phyloP scores from a whole-genome alignment of 2,797 vertebrate genomes.

The Periparus ater region DNA sequence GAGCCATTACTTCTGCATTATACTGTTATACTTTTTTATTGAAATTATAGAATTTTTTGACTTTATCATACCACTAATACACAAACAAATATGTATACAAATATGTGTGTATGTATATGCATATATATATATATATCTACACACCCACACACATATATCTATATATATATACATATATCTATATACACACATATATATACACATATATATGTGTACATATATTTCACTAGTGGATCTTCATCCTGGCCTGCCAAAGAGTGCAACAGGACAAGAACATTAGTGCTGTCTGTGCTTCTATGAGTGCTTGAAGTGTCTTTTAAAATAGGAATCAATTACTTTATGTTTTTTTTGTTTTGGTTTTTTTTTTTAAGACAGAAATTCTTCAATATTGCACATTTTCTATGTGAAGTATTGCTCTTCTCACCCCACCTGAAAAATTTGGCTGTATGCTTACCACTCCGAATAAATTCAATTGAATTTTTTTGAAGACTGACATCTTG shows the following conservation, averaged over 20 bases:
- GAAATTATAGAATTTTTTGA: background rate
- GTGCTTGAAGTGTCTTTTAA: background rate
- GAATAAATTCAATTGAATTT: background rate
- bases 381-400: background rate
- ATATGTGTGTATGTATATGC: background rate
- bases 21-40: background rate
- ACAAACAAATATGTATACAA: no score
- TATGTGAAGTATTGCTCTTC: background rate
- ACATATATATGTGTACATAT: background rate
- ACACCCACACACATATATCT: no score
- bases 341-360: no score
- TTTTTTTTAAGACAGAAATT: background rate
- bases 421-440: background rate
- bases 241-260: background rate
- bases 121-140: no score
- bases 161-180: no score
- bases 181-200: no score
- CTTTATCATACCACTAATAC: background rate
- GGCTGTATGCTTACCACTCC: background rate
- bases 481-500: background rate
- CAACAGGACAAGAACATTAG: background rate
- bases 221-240: background rate
- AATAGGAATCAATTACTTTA: background rate
- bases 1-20: background rate
- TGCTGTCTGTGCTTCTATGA: background rate